Evolutionary conservation across 2,113 vertebrate species (phyloP), one percentile per base, ranked within the genome.

Genomic region (Tautogolabrus adspersus): DNA sequence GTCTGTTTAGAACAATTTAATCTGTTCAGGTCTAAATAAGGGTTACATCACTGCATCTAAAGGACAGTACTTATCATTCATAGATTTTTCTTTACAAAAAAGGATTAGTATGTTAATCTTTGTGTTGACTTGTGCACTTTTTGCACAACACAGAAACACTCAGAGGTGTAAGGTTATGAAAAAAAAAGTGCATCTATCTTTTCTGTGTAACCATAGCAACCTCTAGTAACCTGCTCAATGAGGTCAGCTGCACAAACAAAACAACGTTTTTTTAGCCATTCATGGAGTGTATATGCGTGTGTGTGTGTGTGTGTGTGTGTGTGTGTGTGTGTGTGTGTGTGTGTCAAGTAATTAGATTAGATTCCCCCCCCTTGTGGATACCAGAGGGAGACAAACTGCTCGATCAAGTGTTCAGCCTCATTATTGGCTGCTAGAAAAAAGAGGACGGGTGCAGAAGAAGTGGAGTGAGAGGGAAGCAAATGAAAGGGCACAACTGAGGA

Each of bases 401-500:
- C 46, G 26, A 91, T 90, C 85, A 85, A 87, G 78, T 88, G 84
- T 89, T 89, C 82, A 85, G 79, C 78, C 80, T 86, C 81, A 75
- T 90, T 87, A 93, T 77, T 70, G 78, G 73, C 57, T 49, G 67
- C 54, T 57, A 59, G 64, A 79, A 76, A 79, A 76, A 78, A 64
- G 66, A 86, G 77, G 75, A 73, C 47, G 66, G 84, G 81, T 38
- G 74, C 63, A 81, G 88, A 91, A 85, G 84, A 82, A 77, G 30
- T 76, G 81, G 62, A 85, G 75, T 60, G 66, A 66, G 89, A 85
- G 67, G 66, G 77, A 85, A 75, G 88, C 84, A 90, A 89, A 90
- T 91, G 88, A 89, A 80, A 87, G 88, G 87, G 88, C 85, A 88
- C 79, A 86, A 87, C 79, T 74, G 85, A 88, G 76, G 79, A 92